A percentile compares a stretch with the other conserved stretches of the same genome.
phyloP scores from a whole-genome alignment of 2,113 vertebrate genomes.

The Hylia prasina region DNA sequence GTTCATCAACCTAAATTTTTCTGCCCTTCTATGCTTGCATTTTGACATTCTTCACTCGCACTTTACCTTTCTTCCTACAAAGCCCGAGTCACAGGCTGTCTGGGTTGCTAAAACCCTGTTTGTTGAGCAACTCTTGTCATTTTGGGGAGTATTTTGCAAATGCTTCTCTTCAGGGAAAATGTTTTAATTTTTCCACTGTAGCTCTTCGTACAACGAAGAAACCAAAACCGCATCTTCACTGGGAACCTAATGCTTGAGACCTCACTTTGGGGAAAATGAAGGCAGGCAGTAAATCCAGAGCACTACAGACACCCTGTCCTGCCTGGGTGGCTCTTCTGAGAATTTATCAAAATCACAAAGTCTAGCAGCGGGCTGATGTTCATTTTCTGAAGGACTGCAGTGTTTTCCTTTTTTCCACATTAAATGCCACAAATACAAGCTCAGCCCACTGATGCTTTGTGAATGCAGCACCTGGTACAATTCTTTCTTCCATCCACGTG shows the following conservation, averaged over 20 bases:
- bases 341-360: background rate
- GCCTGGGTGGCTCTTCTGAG: background rate
- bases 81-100: background rate
- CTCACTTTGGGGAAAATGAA: background rate
- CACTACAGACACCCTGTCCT: rapidly evolving
- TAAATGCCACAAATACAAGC: background rate
- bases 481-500: background rate
- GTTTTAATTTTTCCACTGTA: background rate
- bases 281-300: background rate
- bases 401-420: background rate
- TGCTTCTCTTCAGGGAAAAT: background rate
- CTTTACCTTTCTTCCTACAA: background rate
- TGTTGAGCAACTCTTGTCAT: rapidly evolving
- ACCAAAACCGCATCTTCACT: background rate
- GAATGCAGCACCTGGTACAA: background rate
- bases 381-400: background rate
- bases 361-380: background rate
- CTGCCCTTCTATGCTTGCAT: background rate
- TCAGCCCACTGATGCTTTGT: background rate
- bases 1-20: background rate
- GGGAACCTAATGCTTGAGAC: background rate
- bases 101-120: background rate
- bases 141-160: background rate
- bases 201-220: background rate
- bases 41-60: background rate